Evolutionary conservation across 2,888 invertebrate species (phyloP), one percentile per base, ranked within the genome.

Genomic region (Latrodectus elegans): DNA sequence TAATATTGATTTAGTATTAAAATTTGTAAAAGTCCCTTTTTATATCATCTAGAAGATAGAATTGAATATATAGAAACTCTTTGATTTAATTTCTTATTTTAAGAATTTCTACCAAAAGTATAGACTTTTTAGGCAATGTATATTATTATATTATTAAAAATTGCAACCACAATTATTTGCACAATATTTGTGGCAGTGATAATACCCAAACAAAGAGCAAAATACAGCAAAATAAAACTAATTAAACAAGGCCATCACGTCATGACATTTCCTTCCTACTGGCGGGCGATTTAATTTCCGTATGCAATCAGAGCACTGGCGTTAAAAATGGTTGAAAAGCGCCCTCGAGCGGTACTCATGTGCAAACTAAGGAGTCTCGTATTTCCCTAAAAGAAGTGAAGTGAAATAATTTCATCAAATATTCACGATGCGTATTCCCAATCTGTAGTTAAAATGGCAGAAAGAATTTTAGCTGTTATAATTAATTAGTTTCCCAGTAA

Each of bases 401-500:
- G 53, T 22, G 55, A 73, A 81, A 38, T 74, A 84, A 84, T 84
- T 77, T 73, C 73, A 84, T 84, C 84, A 84, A 84, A 72, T 65
- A 84, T 84, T 84, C 84, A 78, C 12, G 73, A 55, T 51, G 72
- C 72, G 82, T 84, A 38, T 72, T 22, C 11, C 10, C 70, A 22
- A 26, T 78, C 49, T 71, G 64, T 12, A 26, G 70, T 60, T 76
- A 52, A 71, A 71, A 64, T n/a, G 71, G 52, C 15, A 49, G 22
- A 10, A 71, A 65, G 53, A 78, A 78, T 78, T 84, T 73, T 72
- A 65, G 77, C 67, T 72, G 77, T 67, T 72, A 53, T 77, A 78
- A 84, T 84, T 84, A 84, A 84, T 84, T 84, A 84, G 84, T 78
- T 84, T 67, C 14, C 78, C 26, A 65, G 84, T 84, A 84, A 84